Evolutionary conservation across 30 jellyfish, hydroid and myxozoan species (phyloP).

Genomic region (Pelagia noctiluca): DNA sequence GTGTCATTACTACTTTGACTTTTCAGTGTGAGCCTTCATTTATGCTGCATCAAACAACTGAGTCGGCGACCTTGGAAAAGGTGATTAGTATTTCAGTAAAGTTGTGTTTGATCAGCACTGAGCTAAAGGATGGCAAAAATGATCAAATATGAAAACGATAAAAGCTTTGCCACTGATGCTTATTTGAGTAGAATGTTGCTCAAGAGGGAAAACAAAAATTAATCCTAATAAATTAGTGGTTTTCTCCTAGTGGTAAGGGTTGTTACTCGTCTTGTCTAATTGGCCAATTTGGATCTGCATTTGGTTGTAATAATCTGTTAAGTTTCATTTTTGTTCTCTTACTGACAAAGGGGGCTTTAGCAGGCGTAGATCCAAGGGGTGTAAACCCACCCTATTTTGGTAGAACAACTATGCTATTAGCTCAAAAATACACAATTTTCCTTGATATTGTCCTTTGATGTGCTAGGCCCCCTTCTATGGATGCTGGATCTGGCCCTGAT

Average conservation of each 20-base stretch:
- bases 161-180: background rate
- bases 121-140: background rate
- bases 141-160: background rate
- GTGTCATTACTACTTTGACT: slow-evolving; percentile 53
- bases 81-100: slow-evolving; percentile 10
- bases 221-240: background rate
- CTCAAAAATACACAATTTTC: too few species aligned
- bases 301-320: too few species aligned
- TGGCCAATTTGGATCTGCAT: too few species aligned
- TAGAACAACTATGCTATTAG: too few species aligned
- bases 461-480: background rate
- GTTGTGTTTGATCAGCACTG: background rate
- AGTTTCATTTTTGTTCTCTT: too few species aligned
- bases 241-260: background rate
- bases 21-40: slow-evolving; percentile 82
- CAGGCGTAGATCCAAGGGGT: too few species aligned
- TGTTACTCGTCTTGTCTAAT: background rate
- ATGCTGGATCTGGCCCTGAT: background rate
- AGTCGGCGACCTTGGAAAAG: slow-evolving; percentile 65
- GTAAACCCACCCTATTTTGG: too few species aligned
- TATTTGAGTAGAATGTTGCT: background rate
- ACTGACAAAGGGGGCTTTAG: too few species aligned
- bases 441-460: too few species aligned
- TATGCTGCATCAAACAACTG: slow-evolving; percentile 43
- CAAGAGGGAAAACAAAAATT: background rate